These are phyloP conservation scores for Gymnoscelis rufifasciata DNA, from an alignment of 2,888 invertebrate species.

Conservation along the genomic window DNA sequence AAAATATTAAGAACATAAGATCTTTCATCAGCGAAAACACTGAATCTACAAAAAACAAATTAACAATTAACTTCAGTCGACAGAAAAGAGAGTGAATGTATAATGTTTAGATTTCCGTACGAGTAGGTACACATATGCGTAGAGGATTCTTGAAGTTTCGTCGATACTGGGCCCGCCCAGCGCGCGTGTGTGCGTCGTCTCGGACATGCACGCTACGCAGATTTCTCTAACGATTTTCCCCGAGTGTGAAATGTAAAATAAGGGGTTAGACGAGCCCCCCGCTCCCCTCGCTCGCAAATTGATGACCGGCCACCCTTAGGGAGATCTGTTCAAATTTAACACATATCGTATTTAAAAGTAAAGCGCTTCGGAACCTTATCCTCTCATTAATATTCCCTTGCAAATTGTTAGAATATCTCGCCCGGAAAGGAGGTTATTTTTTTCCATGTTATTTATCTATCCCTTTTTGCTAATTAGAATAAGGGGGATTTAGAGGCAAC, in stretches of 20 bases:
- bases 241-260: slow-evolving; percentile 80
- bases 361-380: slow-evolving; percentile 64
- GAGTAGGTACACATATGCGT: slow-evolving; percentile 57
- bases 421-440: slow-evolving; percentile 33
- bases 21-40: no score
- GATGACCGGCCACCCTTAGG: slow-evolving; percentile 72
- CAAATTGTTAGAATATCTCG: slow-evolving; percentile 52
- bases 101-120: slow-evolving; percentile 65
- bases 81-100: slow-evolving; percentile 48
- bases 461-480: not conserved
- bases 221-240: slow-evolving; percentile 80
- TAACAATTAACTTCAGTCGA: slow-evolving; percentile 10
- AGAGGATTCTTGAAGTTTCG: slow-evolving; percentile 77
- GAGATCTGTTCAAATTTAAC: slow-evolving; percentile 76
- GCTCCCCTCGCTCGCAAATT: slow-evolving; percentile 62
- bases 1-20: no score
- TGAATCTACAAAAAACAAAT: not conserved
- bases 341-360: slow-evolving; percentile 75
- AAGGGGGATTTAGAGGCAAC: no score
- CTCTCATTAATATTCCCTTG: slow-evolving; percentile 65
- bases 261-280: slow-evolving; percentile 72
- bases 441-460: slow-evolving; percentile 17
- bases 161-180: slow-evolving; percentile 55
- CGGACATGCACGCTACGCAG: slow-evolving; percentile 77
- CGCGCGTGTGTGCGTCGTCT: slow-evolving; percentile 64